Evolutionary conservation across 2,113 vertebrate genomes (phyloP).

Genomic region (Coptodon bakossiorum): DNA sequence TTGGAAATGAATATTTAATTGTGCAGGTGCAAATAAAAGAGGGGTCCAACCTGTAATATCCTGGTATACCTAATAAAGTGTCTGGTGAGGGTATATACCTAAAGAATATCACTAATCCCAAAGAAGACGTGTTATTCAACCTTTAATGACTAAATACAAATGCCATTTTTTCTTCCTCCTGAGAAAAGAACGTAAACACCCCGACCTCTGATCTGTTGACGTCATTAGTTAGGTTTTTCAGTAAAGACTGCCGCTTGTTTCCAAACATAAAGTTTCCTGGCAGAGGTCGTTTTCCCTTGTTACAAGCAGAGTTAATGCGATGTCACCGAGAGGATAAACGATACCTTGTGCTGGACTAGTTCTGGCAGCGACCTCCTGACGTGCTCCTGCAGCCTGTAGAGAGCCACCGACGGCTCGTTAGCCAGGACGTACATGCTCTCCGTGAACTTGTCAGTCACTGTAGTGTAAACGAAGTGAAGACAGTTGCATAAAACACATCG

Average conservation of each 20-base stretch:
- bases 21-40: neutral
- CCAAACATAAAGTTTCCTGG: neutral
- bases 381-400: conserved; percentile 93
- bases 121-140: neutral
- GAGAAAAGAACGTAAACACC: neutral
- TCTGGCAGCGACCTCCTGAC: conserved; percentile 90
- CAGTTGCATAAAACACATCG: neutral
- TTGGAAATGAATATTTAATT: neutral
- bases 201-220: neutral
- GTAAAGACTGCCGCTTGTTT: neutral
- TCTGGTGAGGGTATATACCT: neutral
- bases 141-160: neutral
- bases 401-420: conserved; percentile 92
- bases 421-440: conserved; percentile 95
- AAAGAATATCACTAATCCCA: neutral
- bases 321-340: neutral
- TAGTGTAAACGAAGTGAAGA: neutral
- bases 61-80: neutral
- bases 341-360: conserved; percentile 92
- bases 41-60: neutral
- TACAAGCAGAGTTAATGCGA: neutral
- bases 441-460: conserved; percentile 93
- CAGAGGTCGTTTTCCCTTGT: neutral
- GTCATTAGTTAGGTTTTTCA: neutral
- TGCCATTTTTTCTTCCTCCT: neutral